Percentiles rank a stretch among this genome's conserved stretches.
Evolutionary conservation across 2,888 invertebrate genomes (phyloP).

Genomic region (Synergus gifuensis): DNA sequence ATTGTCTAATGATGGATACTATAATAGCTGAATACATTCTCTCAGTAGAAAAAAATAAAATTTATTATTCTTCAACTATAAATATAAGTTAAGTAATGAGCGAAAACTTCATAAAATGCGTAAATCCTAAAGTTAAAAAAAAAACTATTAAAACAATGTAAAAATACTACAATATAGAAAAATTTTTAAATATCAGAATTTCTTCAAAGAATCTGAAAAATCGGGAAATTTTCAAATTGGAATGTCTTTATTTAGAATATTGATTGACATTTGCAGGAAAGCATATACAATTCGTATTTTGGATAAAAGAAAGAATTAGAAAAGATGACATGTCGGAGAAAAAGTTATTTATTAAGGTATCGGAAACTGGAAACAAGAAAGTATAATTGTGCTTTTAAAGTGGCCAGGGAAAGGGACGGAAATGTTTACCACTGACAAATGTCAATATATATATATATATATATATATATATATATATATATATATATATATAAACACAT

Average conservation of each 20-base stretch:
- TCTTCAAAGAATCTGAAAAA: no score
- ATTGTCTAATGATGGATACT: neutral
- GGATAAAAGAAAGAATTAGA: neutral
- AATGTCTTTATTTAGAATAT: no score
- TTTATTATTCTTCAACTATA: neutral
- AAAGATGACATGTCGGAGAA: neutral
- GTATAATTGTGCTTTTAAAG: neutral
- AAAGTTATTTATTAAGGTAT: constrained; percentile 7
- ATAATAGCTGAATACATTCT: neutral
- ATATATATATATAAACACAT: neutral
- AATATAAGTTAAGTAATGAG: neutral
- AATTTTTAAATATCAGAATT: no score
- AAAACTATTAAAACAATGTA: neutral
- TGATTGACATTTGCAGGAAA: no score
- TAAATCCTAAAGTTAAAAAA: neutral
- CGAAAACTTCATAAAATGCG: neutral
- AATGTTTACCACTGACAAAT: neutral
- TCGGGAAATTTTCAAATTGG: no score
- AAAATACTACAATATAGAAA: neutral
- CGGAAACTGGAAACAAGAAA: constrained; percentile 3
- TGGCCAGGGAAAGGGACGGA: neutral
- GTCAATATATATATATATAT: no score
- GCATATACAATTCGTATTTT: neutral
- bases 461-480: no score
- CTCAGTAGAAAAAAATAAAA: neutral